Evolutionary conservation across 1,140 invertebrate genomes (phyloP).

Genomic region (Brachionus koreanus): DNA sequence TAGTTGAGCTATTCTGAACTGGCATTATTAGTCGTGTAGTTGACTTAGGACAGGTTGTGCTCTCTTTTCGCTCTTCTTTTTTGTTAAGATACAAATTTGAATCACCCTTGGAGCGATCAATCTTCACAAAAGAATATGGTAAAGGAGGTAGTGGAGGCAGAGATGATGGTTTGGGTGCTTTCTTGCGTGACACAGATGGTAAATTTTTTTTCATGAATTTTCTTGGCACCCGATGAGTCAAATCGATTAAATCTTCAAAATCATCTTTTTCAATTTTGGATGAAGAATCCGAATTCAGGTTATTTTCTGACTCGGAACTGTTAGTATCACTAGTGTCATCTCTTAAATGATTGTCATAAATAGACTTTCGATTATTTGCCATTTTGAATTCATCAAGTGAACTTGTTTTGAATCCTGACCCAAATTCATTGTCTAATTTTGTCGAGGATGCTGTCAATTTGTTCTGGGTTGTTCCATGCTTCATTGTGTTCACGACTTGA

Average conservation of each 20-base stretch:
- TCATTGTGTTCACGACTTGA: background rate
- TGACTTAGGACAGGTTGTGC: background rate
- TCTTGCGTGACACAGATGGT: background rate
- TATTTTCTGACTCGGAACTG: background rate
- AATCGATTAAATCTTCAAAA: constrained; percentile 26
- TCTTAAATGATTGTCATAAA: constrained; percentile 18
- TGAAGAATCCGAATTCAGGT: background rate
- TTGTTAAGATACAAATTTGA: background rate
- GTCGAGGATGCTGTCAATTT: background rate
- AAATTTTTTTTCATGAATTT: background rate
- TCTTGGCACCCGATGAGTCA: constrained; percentile 34
- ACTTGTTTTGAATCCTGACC: background rate
- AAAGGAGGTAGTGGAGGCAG: constrained; percentile 18
- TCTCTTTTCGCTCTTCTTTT: background rate
- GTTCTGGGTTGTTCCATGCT: background rate
- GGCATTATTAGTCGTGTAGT: constrained; percentile 5
- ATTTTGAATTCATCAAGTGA: background rate
- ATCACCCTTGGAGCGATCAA: background rate
- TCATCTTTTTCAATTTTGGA: background rate
- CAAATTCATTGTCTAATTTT: background rate
- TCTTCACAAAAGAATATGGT: constrained; percentile 31
- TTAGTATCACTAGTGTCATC: background rate
- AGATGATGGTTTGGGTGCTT: background rate
- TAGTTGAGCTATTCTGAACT: background rate
- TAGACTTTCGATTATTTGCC: background rate